Base-by-base conservation (phyloP, 2,888 invertebrate species). In the Dasysyrphus albostriatus region DNA sequence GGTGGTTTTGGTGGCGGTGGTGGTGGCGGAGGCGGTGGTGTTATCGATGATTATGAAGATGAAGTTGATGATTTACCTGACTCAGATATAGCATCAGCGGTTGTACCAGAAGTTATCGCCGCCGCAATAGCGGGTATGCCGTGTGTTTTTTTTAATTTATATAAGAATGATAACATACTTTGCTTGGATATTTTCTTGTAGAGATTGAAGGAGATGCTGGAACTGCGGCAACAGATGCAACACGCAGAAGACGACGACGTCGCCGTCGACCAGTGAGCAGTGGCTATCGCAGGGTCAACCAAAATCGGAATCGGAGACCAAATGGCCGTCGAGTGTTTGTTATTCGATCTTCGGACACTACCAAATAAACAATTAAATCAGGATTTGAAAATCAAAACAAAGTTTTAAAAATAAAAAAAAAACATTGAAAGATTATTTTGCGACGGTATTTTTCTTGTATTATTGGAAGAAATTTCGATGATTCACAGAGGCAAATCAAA, bases 401-500 rank as follows among this genome's bases (percentile, higher is more conserved):
- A 16, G 24, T 12, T 51, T 47, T 16, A 34, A 76, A 44, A 8
- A 59, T 32, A 70, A 59, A 75, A 76, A 56, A 39, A 75, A 47
- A 32, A 3, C 2, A 51, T 42, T 10, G 42, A 47, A 5, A 49
- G 2, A 81, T 59, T 19, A 49, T 16, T 69, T 67, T 69, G 58
- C 69, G 47, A 37, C 10, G 34, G 9, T 16, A 8, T 61, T 24
- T 81, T 69, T 44, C n/a, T 75, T 74, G n/a, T 16, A 61, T 69
- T 56, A 54, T 63, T 3, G 63, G 56, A 34, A 24, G 24, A 19
- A 19, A 16, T 44, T n/a, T 14, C 6, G n/a, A n/a, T 44, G 14
- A 7, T 14, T n/a, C 6, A 1, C 14, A 42, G 14, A 4, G 3
- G 14, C 1, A 42, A 42, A 14, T 1, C 12, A 39, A 32, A 6